These are phyloP conservation scores for Leucoraja ocellata DNA, from an alignment of 2,797 vertebrate genomes.

Conservation along the genomic window DNA sequence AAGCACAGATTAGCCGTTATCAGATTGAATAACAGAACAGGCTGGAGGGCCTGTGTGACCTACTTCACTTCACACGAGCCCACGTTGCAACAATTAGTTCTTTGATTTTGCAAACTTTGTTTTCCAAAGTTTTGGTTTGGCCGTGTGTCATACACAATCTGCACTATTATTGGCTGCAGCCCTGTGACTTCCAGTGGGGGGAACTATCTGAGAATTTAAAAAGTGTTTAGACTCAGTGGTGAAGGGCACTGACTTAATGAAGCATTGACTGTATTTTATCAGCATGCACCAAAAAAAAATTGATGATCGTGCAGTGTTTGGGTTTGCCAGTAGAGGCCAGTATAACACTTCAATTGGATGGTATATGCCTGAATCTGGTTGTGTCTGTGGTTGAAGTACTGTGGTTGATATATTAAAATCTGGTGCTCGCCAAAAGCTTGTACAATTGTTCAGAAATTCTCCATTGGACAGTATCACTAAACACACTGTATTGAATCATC, in stretches of 20 bases:
- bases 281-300: background rate
- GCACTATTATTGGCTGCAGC: background rate
- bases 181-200: background rate
- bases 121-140: background rate
- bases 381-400: background rate
- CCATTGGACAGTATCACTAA: too few relatives aligned
- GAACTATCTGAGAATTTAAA: background rate
- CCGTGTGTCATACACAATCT: background rate
- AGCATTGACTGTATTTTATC: background rate
- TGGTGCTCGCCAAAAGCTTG: background rate
- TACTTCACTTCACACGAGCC: background rate
- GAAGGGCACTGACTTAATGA: background rate
- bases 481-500: too few relatives aligned
- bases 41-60: background rate
- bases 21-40: background rate
- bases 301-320: background rate
- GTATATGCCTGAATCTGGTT: background rate
- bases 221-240: background rate
- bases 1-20: background rate
- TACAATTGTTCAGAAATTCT: background rate
- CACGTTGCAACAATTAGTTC: background rate
- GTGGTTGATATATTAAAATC: background rate
- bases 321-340: conserved; percentile 9
- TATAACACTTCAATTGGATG: background rate
- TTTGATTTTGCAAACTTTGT: background rate